These are phyloP conservation scores for Ischnura elegans DNA, from an alignment of 2,888 invertebrate species.

Conservation along the genomic window DNA sequence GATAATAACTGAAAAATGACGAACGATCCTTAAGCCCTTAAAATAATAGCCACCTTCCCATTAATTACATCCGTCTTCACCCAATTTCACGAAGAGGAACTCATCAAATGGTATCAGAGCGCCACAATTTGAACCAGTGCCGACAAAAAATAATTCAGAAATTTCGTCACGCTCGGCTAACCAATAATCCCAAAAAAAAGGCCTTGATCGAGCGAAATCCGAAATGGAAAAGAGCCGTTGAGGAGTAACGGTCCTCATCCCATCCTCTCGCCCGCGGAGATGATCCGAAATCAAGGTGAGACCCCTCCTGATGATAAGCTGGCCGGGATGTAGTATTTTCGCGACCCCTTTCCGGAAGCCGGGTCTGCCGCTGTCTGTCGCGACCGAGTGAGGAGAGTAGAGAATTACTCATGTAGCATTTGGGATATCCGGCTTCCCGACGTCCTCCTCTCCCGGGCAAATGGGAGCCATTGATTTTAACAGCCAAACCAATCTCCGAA, in stretches of 20 bases:
- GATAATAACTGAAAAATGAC: too few relatives aligned
- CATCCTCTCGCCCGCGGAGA: background rate
- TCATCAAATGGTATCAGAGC: background rate
- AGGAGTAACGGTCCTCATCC: background rate
- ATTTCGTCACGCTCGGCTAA: background rate
- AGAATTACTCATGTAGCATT: conserved; percentile 35
- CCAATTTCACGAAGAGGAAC: background rate
- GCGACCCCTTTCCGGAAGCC: background rate
- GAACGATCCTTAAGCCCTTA: too few relatives aligned
- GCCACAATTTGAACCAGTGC: background rate
- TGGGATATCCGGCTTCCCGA: conserved; percentile 24
- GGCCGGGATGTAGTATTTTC: background rate
- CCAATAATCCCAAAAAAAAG: background rate
- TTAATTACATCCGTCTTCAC: too few relatives aligned
- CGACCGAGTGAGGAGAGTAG: background rate
- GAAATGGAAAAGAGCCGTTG: background rate
- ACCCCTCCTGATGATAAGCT: background rate
- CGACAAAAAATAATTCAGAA: background rate
- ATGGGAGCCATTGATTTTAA: conserved; percentile 33
- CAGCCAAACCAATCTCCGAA: conserved; percentile 38
- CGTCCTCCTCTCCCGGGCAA: background rate
- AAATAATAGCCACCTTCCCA: too few relatives aligned
- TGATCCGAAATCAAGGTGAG: background rate
- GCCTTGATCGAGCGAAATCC: background rate
- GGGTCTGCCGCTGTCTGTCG: background rate